phyloP scores from a whole-genome alignment of 1,140 invertebrate species.

The Thereuonema tuberculata region DNA sequence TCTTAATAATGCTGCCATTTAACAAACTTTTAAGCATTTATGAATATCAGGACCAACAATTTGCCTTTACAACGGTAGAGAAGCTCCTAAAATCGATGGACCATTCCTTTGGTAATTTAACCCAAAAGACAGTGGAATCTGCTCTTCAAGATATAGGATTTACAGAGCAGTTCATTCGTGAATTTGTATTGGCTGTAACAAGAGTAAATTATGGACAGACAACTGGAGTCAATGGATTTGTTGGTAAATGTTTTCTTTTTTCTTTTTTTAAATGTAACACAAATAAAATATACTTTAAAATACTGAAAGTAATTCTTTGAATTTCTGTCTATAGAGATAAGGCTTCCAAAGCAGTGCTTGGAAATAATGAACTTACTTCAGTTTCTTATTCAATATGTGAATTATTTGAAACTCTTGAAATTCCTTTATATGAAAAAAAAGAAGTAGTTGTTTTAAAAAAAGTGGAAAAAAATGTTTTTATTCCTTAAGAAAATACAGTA shows the following conservation, averaged over 20 bases:
- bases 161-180: conserved; percentile 37
- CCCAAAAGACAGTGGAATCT: conserved; percentile 31
- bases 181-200: conserved; percentile 40
- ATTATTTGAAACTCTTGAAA: no score
- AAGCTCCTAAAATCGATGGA: conserved; percentile 40
- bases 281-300: conserved; percentile 2
- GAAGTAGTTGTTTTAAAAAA: no score
- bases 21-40: conserved; percentile 42
- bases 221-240: conserved; percentile 42
- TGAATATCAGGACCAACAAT: conserved; percentile 36
- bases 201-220: conserved; percentile 50
- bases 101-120: conserved; percentile 35
- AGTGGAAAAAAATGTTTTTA: no score
- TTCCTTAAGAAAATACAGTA: no score
- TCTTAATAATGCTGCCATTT: no score
- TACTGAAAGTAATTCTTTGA: background rate
- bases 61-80: conserved; percentile 37
- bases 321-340: conserved; percentile 11
- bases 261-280: no score
- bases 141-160: conserved; percentile 34
- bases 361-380: no score
- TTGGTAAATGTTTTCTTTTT: conserved; percentile 33
- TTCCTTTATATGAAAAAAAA: no score
- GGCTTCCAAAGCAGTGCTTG: no score
- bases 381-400: no score